These are phyloP conservation scores for Diachrysia chrysitis DNA, from an alignment of 2,888 invertebrate species.

Conservation along the genomic window DNA sequence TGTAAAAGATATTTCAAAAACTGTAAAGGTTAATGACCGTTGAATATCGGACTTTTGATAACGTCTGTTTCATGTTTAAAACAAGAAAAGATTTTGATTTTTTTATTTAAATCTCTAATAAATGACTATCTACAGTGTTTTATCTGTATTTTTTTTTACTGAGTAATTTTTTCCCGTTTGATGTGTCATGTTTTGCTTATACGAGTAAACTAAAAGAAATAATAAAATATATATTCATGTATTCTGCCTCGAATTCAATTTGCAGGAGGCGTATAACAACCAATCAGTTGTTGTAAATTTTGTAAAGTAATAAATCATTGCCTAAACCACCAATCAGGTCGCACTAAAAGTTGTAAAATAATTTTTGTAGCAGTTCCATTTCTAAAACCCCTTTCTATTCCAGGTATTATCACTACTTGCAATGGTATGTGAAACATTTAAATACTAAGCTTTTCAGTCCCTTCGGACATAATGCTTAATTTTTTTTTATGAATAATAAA, in stretches of 20 bases:
- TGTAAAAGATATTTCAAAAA: conserved; percentile 6
- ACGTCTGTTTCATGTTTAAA: not conserved
- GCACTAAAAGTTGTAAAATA: not conserved
- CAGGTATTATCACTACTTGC: conserved; percentile 58
- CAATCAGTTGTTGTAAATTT: not conserved
- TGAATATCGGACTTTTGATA: not conserved
- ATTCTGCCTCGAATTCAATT: not conserved
- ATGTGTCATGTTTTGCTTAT: no score
- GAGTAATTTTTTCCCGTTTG: no score
- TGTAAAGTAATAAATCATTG: no score
- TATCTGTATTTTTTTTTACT: not conserved
- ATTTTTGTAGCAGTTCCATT: conserved; percentile 18
- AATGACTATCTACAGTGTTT: no score
- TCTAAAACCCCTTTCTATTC: conserved; percentile 49
- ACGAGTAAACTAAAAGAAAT: no score
- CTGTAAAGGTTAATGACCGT: not conserved
- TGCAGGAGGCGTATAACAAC: not conserved
- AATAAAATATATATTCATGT: no score
- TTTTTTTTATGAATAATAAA: conserved; percentile 31
- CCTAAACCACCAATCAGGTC: not conserved
- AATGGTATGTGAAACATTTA: conserved; percentile 55
- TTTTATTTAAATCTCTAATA: no score
- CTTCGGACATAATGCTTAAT: conserved; percentile 27
- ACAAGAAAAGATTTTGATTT: not conserved
- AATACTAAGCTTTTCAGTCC: conserved; percentile 48